Base-by-base conservation (phyloP, 2,797 vertebrate genomes). In the Acanthurus lineatus region DNA sequence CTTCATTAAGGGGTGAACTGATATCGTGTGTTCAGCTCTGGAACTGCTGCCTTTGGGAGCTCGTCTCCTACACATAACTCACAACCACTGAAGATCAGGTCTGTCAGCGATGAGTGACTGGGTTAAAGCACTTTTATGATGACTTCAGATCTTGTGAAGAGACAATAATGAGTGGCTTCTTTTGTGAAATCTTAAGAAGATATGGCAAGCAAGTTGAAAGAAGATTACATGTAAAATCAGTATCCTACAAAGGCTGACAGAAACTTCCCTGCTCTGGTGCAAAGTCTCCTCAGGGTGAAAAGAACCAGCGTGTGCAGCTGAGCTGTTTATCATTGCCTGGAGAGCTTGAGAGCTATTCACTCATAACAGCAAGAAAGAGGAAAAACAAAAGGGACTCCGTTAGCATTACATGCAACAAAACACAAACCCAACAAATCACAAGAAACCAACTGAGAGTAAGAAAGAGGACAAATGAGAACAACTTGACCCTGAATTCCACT, bases 401-500 rank as follows among this genome's bases (percentile, higher is more conserved):
- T 90, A 87, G 71, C 61, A 68, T 66, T 79, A 76, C 65, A 72
- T 83, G 84, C 86, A 84, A 87, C 77, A 76, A 85, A 81, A 82
- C 73, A 83, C 54, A 79, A 90, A 87, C 66, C 75, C 67, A 84
- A 85, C 77, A 86, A 85, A 92, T 82, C 79, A 89, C 58, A 53
- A 74, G 63, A 82, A 88, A 79, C 69, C 72, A 75, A 86, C 62
- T 0, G 76, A 89, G 80, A 84, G 73, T 52, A 6, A 72, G 45
- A 61, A 69, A 69, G 52, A 59, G 28, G 44, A 56, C 67, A 77
- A 71, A 76, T 56, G 71, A 86, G 79, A 88, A 76, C 51, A 87
- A 86, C 79, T 90, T 93, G 88, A 93, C 85, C 90, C 89, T 70
- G 73, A 74, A 85, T 88, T 82, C 84, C 59, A 77, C 84, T 88